Evolutionary conservation across 2,113 vertebrate species (phyloP).

Genomic region (Pedionomus torquatus): DNA sequence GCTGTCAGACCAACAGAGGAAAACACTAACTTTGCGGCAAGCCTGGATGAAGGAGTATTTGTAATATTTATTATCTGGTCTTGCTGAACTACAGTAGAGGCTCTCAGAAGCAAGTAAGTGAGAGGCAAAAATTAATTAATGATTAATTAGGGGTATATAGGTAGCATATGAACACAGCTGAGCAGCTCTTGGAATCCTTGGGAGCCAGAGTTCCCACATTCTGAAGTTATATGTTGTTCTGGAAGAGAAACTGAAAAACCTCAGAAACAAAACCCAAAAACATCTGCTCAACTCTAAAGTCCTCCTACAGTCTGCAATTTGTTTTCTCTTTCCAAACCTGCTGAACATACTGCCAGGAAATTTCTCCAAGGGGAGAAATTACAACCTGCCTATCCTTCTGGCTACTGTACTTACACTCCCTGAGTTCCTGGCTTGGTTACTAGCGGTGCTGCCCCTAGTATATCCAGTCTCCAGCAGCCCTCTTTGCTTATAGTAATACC

Average conservation of each 20-base stretch:
- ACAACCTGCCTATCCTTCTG: not conserved
- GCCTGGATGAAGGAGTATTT: not conserved
- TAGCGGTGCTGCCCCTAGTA: not conserved
- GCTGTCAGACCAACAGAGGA: not conserved
- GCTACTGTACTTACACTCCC: not conserved
- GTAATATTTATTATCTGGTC: not conserved
- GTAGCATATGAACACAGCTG: not conserved
- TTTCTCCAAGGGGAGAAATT: not conserved
- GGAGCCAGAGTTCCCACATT: not conserved
- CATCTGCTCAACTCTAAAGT: slow-evolving; percentile 29
- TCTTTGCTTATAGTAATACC: not conserved
- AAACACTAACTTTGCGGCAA: not conserved
- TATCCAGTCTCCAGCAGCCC: not conserved
- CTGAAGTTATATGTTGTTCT: not conserved
- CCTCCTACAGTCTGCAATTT: slow-evolving; percentile 44
- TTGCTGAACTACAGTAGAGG: not conserved
- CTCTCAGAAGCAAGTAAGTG: not conserved
- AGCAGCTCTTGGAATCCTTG: not conserved
- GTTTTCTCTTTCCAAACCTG: slow-evolving; percentile 37
- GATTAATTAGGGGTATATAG: not conserved
- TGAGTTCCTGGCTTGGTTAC: not conserved
- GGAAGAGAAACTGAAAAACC: not conserved
- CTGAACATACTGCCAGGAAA: not conserved
- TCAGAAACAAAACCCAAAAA: slow-evolving; percentile 4
- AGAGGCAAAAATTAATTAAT: not conserved